phyloP scores from a whole-genome alignment of 1,140 invertebrate species.

The Popillia japonica region DNA sequence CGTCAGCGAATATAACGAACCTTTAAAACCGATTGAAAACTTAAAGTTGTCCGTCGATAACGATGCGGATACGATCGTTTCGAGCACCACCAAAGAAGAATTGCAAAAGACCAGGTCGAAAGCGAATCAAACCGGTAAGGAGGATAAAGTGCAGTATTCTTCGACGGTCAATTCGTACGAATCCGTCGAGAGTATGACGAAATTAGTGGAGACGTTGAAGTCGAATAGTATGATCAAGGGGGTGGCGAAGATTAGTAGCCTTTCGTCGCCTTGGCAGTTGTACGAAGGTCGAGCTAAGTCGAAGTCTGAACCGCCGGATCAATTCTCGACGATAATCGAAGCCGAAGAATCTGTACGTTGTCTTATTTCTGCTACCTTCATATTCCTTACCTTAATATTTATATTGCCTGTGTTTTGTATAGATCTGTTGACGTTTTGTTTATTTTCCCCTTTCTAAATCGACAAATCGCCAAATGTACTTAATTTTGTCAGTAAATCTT shows the following conservation, averaged over 20 bases:
- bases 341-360: slow-evolving; percentile 53
- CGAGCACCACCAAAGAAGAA: neutral
- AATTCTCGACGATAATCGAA: slow-evolving; percentile 54
- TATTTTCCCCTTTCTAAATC: slow-evolving; percentile 49
- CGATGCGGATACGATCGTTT: neutral
- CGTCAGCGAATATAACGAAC: neutral
- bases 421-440: slow-evolving; percentile 33
- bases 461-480: neutral
- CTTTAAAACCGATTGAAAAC: neutral
- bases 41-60: neutral
- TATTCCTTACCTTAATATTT: slow-evolving; percentile 8
- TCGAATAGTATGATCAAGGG: slow-evolving; percentile 34
- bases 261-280: slow-evolving; percentile 14
- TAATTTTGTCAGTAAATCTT: neutral
- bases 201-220: slow-evolving; percentile 42
- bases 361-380: slow-evolving; percentile 37
- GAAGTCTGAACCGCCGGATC: slow-evolving; percentile 46
- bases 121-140: neutral
- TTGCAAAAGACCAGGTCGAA: neutral
- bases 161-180: slow-evolving; percentile 32
- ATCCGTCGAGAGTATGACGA: slow-evolving; percentile 39
- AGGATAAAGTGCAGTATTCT: neutral
- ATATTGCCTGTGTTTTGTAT: slow-evolving; percentile 26
- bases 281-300: slow-evolving; percentile 17
- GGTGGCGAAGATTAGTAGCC: neutral